Evolutionary conservation across 1,140 invertebrate species (phyloP), one percentile per base, ranked within the genome.

Genomic region (Leptestheria dahalacensis): DNA sequence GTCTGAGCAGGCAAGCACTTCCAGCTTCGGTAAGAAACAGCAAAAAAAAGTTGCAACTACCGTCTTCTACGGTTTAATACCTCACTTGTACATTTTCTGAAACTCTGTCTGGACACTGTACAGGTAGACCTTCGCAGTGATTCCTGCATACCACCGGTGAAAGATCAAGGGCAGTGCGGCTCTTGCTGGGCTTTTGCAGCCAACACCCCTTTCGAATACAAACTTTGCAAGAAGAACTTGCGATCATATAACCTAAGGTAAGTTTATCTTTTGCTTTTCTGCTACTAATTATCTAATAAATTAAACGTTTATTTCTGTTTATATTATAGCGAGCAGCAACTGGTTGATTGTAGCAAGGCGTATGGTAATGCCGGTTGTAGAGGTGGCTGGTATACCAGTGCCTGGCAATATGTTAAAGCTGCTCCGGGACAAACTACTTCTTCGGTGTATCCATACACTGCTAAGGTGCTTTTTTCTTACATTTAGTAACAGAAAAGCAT

Each of bases 271-370:
- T n/a, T n/a, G n/a, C 33, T 6, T 15, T 6, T 41, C 33, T 9
- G 15, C 15, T 41, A 9, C 15, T 15, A 41, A 9, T 41, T 15
- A 9, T 6, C 33, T 6, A 15, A 41, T 9, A 41, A 6, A 9
- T n/a, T n/a, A n/a, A n/a, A n/a, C n/a, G n/a, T n/a, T n/a, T n/a
- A n/a, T 9, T 15, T 41, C 6, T 41, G 33, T 9, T 41, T n/a
- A n/a, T n/a, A n/a, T n/a, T n/a, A 9, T 20, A 51, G 79, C 24
- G 78, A 80, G 48, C 81, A 82, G 64, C 78, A 82, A 49, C 66
- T 83, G 0, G 70, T 83, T 0, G 81, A 82, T 65, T 83, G 81
- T 48, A n/a, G n/a, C n/a, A n/a, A n/a, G n/a, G n/a, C n/a, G 11
- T 25, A 25, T 10, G 12, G 50, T 57, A 82, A 83, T 66, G 61